phyloP scores from a whole-genome alignment of 2,797 vertebrate species.

The Fundulus diaphanus region DNA sequence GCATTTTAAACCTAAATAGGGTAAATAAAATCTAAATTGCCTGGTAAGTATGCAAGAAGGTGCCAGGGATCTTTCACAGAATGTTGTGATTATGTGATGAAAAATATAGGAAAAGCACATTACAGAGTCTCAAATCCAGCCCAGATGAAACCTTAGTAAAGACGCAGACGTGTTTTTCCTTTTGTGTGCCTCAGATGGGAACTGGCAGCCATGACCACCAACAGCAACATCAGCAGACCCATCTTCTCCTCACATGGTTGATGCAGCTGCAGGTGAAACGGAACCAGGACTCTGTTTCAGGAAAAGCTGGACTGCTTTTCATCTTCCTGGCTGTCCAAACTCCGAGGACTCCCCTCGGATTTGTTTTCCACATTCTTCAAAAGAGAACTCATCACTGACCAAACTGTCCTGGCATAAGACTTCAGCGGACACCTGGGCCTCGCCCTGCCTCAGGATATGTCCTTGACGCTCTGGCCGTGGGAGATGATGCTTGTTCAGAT shows the following conservation, averaged over 20 bases:
- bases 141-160: not conserved
- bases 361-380: constrained; percentile 47
- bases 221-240: constrained; percentile 99
- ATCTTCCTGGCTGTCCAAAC: constrained; percentile 41
- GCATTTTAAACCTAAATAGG: not conserved
- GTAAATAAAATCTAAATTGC: not conserved
- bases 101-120: not conserved
- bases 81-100: not conserved
- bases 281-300: constrained; percentile 53
- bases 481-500: constrained; percentile 33
- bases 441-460: constrained; percentile 28
- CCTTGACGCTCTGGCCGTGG: constrained; percentile 20
- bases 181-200: constrained; percentile 88
- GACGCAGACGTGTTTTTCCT: not conserved
- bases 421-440: constrained; percentile 33
- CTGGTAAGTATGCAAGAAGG: not conserved
- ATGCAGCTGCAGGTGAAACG: constrained; percentile 42
- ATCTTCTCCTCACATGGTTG: constrained; percentile 97
- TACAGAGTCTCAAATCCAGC: not conserved
- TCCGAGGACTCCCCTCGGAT: constrained; percentile 39
- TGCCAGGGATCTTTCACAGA: not conserved
- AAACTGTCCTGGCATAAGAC: constrained; percentile 44
- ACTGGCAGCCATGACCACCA: constrained; percentile 98
- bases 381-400: constrained; percentile 49
- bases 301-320: constrained; percentile 38